phyloP scores from a whole-genome alignment of 2,113 vertebrate species.

The Cyprinodon tularosa region DNA sequence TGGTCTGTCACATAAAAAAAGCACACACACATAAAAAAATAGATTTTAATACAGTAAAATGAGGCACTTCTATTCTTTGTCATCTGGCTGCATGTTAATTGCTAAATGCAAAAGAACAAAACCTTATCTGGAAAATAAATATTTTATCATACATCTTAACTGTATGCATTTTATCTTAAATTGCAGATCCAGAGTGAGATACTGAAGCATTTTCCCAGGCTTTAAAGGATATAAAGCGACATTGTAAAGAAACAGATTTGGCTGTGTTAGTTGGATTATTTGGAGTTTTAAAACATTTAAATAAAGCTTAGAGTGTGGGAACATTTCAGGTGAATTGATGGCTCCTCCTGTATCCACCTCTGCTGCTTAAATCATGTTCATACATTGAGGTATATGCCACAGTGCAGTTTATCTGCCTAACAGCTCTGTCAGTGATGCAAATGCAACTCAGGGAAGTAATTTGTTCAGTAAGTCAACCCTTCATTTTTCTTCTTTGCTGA shows the following conservation, averaged over 20 bases:
- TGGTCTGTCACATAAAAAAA: neutral
- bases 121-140: neutral
- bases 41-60: neutral
- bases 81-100: neutral
- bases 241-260: neutral
- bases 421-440: constrained; percentile 47
- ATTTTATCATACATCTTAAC: neutral
- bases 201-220: neutral
- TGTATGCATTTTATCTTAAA: neutral
- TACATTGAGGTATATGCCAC: constrained; percentile 18
- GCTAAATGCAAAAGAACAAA: neutral
- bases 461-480: constrained; percentile 2
- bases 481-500: constrained; percentile 24
- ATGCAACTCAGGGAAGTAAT: constrained; percentile 15
- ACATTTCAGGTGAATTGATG: neutral
- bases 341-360: neutral
- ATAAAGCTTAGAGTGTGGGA: neutral
- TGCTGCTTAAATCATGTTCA: neutral
- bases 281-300: neutral
- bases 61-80: neutral
- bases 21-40: neutral
- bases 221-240: neutral
- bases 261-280: neutral
- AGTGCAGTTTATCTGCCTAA: constrained; percentile 15
- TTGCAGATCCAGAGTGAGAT: neutral